Evolutionary conservation across 2,888 invertebrate genomes (phyloP), one percentile per base, ranked within the genome.

Genomic region (Keiferia lycopersicella): DNA sequence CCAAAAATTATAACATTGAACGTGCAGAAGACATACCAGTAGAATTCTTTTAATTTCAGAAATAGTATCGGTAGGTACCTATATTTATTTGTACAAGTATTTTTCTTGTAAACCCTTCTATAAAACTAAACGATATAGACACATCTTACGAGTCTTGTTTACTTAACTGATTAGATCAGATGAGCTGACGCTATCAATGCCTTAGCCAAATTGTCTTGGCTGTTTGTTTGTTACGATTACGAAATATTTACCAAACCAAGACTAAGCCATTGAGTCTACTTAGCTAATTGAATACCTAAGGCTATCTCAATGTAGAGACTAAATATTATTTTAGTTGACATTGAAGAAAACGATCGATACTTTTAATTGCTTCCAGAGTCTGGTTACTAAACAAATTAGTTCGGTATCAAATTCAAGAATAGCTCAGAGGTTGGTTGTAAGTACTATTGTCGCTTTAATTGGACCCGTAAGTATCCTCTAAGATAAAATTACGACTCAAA

Each of bases 121-220:
- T 34, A 10, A 34, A 10, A 34, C 34, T 34, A 8, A 34, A 34
- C 6, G 34, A 34, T 4, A 34, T 10, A 34, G 6, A 34, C 34
- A 34, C 34, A 34, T 34, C 75, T 73, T 74, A 74, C 76, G 77
- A 79, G 71, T 69, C 8, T 66, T 79, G 84, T 86, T 84, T 84
- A 82, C 84, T 80, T 75, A 80, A 77, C 71, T 79, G 82, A 86
- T 86, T 85, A 81, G 80, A 77, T 77, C 74, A 72, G 72, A 71
- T 18, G 61, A 50, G 56, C 65, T 67, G 67, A 67, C 65, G 64
- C 39, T 61, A 69, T 69, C 69, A 63, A 67, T 64, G 48, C 38
- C 16, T 38, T 60, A 7, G 61, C 57, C 53, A 63, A 63, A 57
- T 57, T 18, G 26, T 60, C 57, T 66, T 59, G 61, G 38, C 14